Percentiles rank a stretch among this genome's conserved stretches.
phyloP scores from a whole-genome alignment of 2,888 invertebrate species.

The Melanostoma scalare region DNA sequence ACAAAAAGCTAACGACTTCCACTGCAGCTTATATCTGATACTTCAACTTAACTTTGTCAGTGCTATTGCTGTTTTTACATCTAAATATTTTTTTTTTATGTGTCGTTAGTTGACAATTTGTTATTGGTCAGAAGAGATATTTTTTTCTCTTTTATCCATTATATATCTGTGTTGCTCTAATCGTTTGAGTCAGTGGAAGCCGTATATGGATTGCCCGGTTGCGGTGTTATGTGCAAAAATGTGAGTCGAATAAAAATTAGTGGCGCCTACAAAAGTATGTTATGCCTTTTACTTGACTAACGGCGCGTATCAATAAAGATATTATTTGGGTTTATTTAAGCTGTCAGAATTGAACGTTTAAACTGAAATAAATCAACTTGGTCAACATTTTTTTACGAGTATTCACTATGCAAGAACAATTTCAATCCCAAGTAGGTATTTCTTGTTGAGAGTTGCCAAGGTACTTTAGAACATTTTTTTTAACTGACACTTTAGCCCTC shows the following conservation, averaged over 20 bases:
- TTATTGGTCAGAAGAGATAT: slow-evolving; percentile 66
- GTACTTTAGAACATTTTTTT: slow-evolving; percentile 11
- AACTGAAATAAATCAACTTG: slow-evolving; percentile 31
- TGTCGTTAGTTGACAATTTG: slow-evolving; percentile 58
- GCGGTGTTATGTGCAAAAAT: slow-evolving; percentile 54
- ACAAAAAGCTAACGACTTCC: slow-evolving; percentile 22
- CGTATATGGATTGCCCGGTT: slow-evolving; percentile 54
- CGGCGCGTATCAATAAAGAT: slow-evolving; percentile 37
- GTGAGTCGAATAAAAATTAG: slow-evolving; percentile 65
- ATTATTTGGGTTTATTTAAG: slow-evolving; percentile 30
- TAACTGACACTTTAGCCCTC: slow-evolving; percentile 14
- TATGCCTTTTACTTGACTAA: slow-evolving; percentile 17
- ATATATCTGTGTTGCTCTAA: slow-evolving; percentile 40
- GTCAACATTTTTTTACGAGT: slow-evolving; percentile 1
- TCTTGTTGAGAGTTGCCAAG: too few species aligned
- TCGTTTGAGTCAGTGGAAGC: slow-evolving; percentile 48
- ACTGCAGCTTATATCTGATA: slow-evolving; percentile 38
- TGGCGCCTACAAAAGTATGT: slow-evolving; percentile 50
- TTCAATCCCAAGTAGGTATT: neutral
- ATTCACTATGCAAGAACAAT: neutral
- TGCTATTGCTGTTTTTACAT: slow-evolving; percentile 35
- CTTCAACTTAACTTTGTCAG: slow-evolving; percentile 34
- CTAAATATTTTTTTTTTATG: slow-evolving; percentile 49
- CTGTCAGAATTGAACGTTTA: slow-evolving; percentile 6
- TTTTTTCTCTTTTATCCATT: slow-evolving; percentile 48